Evolutionary conservation across 2,113 vertebrate genomes (phyloP).

Genomic region (Bubo scandiacus): DNA sequence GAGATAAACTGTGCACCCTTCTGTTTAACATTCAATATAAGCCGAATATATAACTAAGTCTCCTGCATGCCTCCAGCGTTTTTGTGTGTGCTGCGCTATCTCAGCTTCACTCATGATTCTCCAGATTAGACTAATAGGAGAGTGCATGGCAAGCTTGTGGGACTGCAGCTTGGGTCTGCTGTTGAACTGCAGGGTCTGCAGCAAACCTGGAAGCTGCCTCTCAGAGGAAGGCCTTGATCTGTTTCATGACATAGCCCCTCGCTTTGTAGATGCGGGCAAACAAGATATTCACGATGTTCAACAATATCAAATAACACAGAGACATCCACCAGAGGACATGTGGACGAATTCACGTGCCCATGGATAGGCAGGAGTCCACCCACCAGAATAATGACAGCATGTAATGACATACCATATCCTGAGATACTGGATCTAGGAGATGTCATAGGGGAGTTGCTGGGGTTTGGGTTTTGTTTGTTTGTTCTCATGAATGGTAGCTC

Average conservation of each 20-base stretch:
- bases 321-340: not conserved
- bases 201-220: not conserved
- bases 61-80: not conserved
- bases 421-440: not conserved
- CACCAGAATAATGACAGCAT: not conserved
- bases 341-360: accelerated
- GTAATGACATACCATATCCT: not conserved
- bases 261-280: accelerated
- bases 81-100: not conserved
- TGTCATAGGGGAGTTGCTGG: not conserved
- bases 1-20: constrained; percentile 3
- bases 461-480: not conserved
- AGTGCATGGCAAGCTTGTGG: not conserved
- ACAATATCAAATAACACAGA: not conserved
- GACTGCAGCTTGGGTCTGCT: not conserved
- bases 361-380: not conserved
- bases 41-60: constrained; percentile 1
- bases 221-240: not conserved
- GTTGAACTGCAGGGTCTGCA: not conserved
- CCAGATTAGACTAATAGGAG: not conserved
- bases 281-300: not conserved
- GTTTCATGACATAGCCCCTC: not conserved
- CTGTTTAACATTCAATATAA: not conserved
- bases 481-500: not conserved
- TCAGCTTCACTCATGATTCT: not conserved